These are phyloP conservation scores for Perodicticus potto DNA, from an alignment of 2,797 vertebrate genomes.

Conservation along the genomic window DNA sequence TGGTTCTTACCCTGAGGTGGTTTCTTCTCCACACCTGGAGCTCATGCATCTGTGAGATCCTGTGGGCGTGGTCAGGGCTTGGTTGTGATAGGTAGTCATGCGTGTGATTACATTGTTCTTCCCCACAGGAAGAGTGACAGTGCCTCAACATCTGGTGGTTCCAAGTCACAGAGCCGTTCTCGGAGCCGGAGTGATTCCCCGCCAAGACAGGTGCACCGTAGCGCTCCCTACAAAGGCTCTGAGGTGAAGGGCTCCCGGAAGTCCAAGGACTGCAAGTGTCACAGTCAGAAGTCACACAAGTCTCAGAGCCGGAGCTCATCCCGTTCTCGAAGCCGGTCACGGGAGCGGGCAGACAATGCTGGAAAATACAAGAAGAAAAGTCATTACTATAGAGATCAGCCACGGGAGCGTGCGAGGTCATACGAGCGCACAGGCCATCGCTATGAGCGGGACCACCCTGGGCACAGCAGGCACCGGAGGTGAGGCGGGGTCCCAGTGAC, in stretches of 20 bases:
- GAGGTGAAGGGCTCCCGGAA: slow-evolving; percentile 87
- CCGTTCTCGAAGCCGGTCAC: slow-evolving; percentile 87
- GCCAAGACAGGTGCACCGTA: slow-evolving; percentile 86
- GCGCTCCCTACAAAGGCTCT: slow-evolving; percentile 84
- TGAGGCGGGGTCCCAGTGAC: slow-evolving; percentile 69
- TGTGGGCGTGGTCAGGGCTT: neutral
- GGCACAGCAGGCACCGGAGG: slow-evolving; percentile 89
- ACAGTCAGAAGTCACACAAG: slow-evolving; percentile 68
- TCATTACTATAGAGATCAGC: slow-evolving; percentile 87
- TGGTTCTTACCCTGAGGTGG: neutral
- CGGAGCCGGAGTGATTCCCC: slow-evolving; percentile 91
- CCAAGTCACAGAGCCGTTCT: slow-evolving; percentile 90
- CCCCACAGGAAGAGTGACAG: slow-evolving; percentile 88
- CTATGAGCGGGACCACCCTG: slow-evolving; percentile 88
- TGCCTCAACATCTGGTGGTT: slow-evolving; percentile 88
- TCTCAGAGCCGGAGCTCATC: slow-evolving; percentile 88
- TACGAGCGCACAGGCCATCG: slow-evolving; percentile 87
- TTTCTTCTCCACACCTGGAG: neutral
- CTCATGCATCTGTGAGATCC: no score
- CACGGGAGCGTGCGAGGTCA: slow-evolving; percentile 87
- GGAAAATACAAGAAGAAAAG: slow-evolving; percentile 91
- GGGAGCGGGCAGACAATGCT: slow-evolving; percentile 86
- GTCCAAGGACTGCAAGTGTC: slow-evolving; percentile 87
- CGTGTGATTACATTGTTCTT: fast-evolving
- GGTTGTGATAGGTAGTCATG: neutral